Evolutionary conservation across 2,888 invertebrate species (phyloP).

Genomic region (Rhagophthalmus giganteus): DNA sequence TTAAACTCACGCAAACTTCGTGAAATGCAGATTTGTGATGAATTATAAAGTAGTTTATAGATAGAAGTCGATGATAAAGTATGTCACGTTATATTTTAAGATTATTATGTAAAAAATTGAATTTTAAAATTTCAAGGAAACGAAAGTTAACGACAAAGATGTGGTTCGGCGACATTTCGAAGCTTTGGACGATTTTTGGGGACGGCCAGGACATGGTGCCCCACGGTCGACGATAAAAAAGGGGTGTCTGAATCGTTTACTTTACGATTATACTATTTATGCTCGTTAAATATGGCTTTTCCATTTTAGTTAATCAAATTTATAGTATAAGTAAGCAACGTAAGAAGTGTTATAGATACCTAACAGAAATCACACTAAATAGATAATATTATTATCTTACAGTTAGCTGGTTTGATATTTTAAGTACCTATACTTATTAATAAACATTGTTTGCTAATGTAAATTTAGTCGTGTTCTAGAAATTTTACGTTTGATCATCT

Average conservation of each 20-base stretch:
- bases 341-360: no score
- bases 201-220: slow-evolving; percentile 74
- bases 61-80: no score
- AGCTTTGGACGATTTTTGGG: slow-evolving; percentile 79
- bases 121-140: slow-evolving; percentile 56
- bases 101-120: neutral
- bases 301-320: no score
- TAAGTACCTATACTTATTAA: no score
- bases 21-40: neutral
- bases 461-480: no score
- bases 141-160: slow-evolving; percentile 65
- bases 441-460: no score
- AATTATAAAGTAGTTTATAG: neutral
- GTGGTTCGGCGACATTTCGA: slow-evolving; percentile 70
- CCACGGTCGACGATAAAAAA: slow-evolving; percentile 47
- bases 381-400: no score
- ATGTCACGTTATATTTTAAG: slow-evolving; percentile 48
- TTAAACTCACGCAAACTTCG: slow-evolving; percentile 53
- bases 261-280: slow-evolving; percentile 38
- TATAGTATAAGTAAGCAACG: no score
- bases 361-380: no score
- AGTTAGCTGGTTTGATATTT: no score
- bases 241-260: slow-evolving; percentile 46
- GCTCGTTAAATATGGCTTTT: slow-evolving; percentile 1
- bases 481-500: no score